Evolutionary conservation across 2,888 invertebrate species (phyloP).

Genomic region (Psococerastis gibbosa): DNA sequence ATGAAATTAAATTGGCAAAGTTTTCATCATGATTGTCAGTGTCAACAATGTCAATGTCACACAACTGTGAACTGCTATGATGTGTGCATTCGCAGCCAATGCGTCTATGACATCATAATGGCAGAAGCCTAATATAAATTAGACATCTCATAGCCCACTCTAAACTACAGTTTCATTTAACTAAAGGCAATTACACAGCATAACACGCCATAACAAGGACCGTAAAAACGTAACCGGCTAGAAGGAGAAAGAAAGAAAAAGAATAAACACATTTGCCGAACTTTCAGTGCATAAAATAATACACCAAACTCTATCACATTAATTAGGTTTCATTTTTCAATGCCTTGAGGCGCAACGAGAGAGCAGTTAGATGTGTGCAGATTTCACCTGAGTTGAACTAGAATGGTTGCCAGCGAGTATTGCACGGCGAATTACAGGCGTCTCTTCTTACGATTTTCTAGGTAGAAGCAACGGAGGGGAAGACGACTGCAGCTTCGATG

Average conservation of each 20-base stretch:
- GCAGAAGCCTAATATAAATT: too few species aligned
- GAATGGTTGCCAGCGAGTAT: not conserved
- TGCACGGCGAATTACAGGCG: not conserved
- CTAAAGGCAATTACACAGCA: too few species aligned
- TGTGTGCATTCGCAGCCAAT: too few species aligned
- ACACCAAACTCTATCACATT: not conserved
- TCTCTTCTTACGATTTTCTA: not conserved
- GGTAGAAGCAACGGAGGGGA: constrained; percentile 2
- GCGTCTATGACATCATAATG: too few species aligned
- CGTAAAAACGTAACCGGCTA: not conserved
- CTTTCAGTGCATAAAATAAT: not conserved
- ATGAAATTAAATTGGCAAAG: too few species aligned
- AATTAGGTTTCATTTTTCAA: not conserved
- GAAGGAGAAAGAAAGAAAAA: not conserved
- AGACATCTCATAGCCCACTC: too few species aligned
- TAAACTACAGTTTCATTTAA: too few species aligned
- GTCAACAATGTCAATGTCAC: too few species aligned
- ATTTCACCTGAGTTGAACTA: not conserved
- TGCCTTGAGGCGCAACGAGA: not conserved
- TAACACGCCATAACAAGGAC: not conserved
- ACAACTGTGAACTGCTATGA: too few species aligned
- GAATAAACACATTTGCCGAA: too few species aligned
- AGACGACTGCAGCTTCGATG: constrained; percentile 4
- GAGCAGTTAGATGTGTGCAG: not conserved
- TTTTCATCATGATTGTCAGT: too few species aligned